Evolutionary conservation across 2,888 invertebrate genomes (phyloP).

Genomic region (Pollenia angustigena): DNA sequence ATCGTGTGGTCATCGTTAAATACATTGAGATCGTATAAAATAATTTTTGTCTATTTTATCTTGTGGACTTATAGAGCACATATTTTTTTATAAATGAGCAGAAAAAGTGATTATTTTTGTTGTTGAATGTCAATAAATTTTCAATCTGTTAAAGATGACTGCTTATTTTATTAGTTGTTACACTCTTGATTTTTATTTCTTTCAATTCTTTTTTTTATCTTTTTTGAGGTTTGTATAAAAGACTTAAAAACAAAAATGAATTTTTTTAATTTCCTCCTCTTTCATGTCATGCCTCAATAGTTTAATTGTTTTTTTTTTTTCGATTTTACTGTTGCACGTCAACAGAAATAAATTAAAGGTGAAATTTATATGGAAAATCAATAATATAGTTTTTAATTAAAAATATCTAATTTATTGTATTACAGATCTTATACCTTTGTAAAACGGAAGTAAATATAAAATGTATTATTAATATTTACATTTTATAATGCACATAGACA

Average conservation of each 20-base stretch:
- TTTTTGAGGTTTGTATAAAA: constrained; percentile 39
- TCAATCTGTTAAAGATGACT: constrained; percentile 36
- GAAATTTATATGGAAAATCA: constrained; percentile 49
- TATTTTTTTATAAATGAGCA: background rate
- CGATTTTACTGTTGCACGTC: constrained; percentile 32
- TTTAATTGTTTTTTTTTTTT: constrained; percentile 48
- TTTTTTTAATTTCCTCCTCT: constrained; percentile 64
- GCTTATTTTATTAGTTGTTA: constrained; percentile 50
- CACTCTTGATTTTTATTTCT: constrained; percentile 25
- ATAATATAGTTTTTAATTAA: constrained; percentile 40
- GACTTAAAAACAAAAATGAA: background rate
- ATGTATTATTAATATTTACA: too few species aligned
- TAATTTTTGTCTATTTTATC: constrained; percentile 26
- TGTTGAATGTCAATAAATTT: constrained; percentile 67
- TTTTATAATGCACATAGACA: too few species aligned
- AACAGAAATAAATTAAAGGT: constrained; percentile 47
- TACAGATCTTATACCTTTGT: background rate
- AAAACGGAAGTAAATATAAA: constrained; percentile 25
- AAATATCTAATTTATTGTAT: background rate
- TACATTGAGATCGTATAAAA: constrained; percentile 18
- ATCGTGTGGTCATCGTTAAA: constrained; percentile 46
- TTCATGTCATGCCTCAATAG: constrained; percentile 59
- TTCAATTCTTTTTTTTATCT: background rate
- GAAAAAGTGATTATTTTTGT: constrained; percentile 6
- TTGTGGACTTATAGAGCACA: background rate